Conservation (phyloP, 2,113 vertebrate genomes). For the Oceanodroma tethys region DNA sequence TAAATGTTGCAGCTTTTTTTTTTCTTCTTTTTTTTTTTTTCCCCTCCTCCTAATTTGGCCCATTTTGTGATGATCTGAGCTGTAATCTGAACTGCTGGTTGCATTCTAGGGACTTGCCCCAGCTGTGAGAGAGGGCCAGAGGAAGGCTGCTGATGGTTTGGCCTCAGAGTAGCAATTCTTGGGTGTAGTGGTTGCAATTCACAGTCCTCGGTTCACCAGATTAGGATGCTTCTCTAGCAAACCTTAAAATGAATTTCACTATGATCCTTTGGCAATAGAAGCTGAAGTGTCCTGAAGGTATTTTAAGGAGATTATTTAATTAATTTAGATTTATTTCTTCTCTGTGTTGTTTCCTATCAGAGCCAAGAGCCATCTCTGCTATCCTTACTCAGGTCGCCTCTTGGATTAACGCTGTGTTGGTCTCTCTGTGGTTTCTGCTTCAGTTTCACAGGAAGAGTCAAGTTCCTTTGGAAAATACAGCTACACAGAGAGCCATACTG, state of each 20-base stretch:
- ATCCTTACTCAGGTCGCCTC: neutral
- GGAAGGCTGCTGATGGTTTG: neutral
- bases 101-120: neutral
- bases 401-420: neutral
- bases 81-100: neutral
- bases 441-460: neutral
- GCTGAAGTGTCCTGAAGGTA: neutral
- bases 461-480: neutral
- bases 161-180: neutral
- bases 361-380: neutral
- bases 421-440: neutral
- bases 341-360: neutral
- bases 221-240: no score
- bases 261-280: neutral
- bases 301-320: neutral
- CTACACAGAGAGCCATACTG: fast-evolving
- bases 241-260: neutral
- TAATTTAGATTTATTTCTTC: neutral
- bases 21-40: no score
- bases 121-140: fast-evolving
- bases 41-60: neutral
- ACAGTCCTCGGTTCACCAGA: neutral
- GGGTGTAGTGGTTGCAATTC: neutral
- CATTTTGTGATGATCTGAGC: neutral
- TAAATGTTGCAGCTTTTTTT: neutral